These are phyloP conservation scores for Lutjanus erythropterus DNA, from an alignment of 2,113 vertebrate genomes.

Conservation along the genomic window DNA sequence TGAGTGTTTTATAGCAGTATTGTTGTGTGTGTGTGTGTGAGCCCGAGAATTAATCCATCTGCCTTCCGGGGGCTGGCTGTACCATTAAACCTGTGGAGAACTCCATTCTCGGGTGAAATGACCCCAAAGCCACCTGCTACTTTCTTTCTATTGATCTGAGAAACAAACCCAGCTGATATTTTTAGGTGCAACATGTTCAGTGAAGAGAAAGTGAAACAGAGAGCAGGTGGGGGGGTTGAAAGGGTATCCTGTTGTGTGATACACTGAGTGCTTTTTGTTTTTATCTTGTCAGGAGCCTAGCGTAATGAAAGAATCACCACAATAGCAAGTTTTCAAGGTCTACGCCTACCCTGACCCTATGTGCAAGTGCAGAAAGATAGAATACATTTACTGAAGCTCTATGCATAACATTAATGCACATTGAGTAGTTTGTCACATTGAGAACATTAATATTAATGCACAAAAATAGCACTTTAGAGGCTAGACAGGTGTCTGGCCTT, in stretches of 20 bases:
- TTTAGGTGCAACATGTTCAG: constrained; percentile 18
- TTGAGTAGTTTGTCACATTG: background rate
- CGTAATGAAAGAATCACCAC: constrained; percentile 16
- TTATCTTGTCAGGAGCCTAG: background rate
- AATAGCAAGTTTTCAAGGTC: background rate
- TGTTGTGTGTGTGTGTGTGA: constrained; percentile 33
- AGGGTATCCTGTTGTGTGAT: constrained; percentile 5
- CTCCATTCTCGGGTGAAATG: constrained; percentile 48
- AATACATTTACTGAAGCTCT: background rate
- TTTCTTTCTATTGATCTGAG: constrained; percentile 54
- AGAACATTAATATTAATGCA: too few relatives aligned
- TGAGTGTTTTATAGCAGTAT: constrained; percentile 37
- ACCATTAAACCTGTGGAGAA: constrained; percentile 46
- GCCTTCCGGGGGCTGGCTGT: constrained; percentile 32
- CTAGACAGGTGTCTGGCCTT: too few relatives aligned
- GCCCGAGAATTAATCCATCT: constrained; percentile 59
- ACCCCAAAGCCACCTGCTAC: constrained; percentile 42
- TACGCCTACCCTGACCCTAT: background rate
- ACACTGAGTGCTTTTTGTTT: background rate
- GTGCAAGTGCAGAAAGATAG: background rate
- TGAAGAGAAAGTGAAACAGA: constrained; percentile 3
- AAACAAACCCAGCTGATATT: constrained; percentile 50
- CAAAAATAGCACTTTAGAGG: too few relatives aligned
- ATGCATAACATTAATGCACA: background rate
- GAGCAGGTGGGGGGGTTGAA: background rate